Conservation (phyloP, 2,113 vertebrate species). For the Melanotaenia duboulayi region DNA sequence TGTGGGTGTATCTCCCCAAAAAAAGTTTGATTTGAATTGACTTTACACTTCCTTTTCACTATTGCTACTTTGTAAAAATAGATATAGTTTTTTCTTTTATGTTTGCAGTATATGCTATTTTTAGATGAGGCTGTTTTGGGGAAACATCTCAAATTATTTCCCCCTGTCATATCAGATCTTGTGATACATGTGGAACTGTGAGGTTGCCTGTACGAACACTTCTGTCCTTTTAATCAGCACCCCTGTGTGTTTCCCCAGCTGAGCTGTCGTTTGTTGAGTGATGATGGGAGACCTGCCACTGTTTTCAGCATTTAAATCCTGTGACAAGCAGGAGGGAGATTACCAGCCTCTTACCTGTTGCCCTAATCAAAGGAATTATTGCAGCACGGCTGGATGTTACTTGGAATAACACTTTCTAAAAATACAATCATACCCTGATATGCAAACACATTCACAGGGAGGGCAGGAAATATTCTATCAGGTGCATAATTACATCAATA, state of each 20-base stretch:
- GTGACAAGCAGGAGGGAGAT: conserved; percentile 61
- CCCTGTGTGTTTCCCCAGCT: conserved; percentile 55
- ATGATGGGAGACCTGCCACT: conserved; percentile 50
- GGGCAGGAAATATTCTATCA: conserved; percentile 15
- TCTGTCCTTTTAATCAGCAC: conserved; percentile 67
- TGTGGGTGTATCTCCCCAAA: not conserved
- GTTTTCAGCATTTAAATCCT: conserved; percentile 59
- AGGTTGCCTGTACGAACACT: conserved; percentile 25
- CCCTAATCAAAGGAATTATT: conserved; percentile 77
- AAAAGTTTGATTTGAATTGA: not conserved
- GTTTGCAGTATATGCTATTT: conserved; percentile 28
- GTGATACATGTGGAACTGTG: conserved; percentile 36
- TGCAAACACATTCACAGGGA: not conserved
- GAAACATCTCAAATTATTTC: conserved; percentile 52
- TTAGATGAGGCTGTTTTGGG: conserved; percentile 25
- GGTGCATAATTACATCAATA: conserved; percentile 17
- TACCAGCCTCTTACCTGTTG: conserved; percentile 73
- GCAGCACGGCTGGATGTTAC: conserved; percentile 58
- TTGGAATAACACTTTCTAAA: conserved; percentile 64
- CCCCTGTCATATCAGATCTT: conserved; percentile 29
- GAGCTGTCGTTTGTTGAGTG: conserved; percentile 58
- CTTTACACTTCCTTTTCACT: not conserved
- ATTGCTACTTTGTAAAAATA: not conserved
- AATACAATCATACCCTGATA: conserved; percentile 23
- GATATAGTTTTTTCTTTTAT: not conserved